Evolutionary conservation across 2,797 vertebrate species (phyloP).

Genomic region (Galagoides demidoff): DNA sequence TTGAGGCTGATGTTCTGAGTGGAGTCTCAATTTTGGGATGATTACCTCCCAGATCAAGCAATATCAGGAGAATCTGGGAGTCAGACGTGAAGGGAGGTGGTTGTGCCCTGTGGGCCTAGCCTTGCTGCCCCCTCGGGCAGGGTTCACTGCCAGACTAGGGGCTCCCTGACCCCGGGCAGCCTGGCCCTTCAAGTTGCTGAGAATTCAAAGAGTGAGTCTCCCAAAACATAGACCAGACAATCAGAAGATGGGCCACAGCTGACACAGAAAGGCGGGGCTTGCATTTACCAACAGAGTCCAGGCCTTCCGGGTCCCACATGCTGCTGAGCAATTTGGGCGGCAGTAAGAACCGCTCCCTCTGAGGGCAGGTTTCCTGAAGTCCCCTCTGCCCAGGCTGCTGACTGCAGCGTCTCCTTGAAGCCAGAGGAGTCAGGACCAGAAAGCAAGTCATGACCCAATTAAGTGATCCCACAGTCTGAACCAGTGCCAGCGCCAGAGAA

Average conservation of each 20-base stretch:
- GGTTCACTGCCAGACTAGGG: background rate
- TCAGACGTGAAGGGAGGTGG: background rate
- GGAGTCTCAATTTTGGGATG: background rate
- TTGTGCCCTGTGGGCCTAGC: background rate
- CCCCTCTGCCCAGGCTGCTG: background rate
- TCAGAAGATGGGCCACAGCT: background rate
- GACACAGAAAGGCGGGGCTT: background rate
- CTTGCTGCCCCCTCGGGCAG: background rate
- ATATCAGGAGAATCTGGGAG: background rate
- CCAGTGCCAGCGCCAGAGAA: background rate
- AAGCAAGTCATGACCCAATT: constrained; percentile 35
- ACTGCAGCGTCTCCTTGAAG: constrained; percentile 23
- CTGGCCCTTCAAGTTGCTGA: background rate
- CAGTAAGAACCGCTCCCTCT: background rate
- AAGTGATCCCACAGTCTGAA: constrained; percentile 52
- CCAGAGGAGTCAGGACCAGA: constrained; percentile 6
- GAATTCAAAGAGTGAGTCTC: background rate
- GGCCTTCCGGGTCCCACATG: background rate
- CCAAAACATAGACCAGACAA: background rate
- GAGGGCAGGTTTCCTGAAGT: background rate
- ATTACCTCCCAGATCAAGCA: background rate
- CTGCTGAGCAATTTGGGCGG: background rate
- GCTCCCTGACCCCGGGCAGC: background rate
- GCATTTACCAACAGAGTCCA: background rate
- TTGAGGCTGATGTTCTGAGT: background rate